These are phyloP conservation scores for Xenopus laevis DNA, from an alignment of 2,113 vertebrate genomes.

Conservation along the genomic window DNA sequence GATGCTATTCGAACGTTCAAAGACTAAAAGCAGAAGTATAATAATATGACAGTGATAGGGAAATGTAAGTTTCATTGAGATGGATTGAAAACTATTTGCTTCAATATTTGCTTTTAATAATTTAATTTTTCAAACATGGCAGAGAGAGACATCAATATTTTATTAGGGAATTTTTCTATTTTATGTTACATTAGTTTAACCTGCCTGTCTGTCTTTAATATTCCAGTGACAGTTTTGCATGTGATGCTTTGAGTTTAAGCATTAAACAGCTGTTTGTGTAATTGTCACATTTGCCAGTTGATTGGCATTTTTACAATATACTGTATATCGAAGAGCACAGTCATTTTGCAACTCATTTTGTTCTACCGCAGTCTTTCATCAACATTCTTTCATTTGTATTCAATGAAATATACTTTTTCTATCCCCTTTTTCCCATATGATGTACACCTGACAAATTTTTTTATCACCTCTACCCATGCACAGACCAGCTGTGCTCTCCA, in stretches of 20 bases:
- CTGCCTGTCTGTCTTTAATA: constrained; percentile 47
- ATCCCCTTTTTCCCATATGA: neutral
- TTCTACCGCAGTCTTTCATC: too few relatives aligned
- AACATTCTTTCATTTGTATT: too few relatives aligned
- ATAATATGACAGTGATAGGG: constrained; percentile 64
- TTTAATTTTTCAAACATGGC: constrained; percentile 71
- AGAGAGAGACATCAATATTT: constrained; percentile 69
- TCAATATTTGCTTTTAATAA: constrained; percentile 80
- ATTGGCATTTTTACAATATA: neutral
- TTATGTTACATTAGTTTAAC: constrained; percentile 52
- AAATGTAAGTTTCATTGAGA: constrained; percentile 73
- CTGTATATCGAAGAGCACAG: neutral
- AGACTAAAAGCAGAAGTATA: constrained; percentile 62
- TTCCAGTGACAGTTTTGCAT: constrained; percentile 26
- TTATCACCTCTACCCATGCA: too few relatives aligned
- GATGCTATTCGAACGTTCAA: constrained; percentile 61
- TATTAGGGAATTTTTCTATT: constrained; percentile 58
- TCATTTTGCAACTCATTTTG: neutral
- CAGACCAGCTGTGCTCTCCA: too few relatives aligned
- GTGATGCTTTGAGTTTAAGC: constrained; percentile 10
- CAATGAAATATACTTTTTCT: neutral
- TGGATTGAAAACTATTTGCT: constrained; percentile 70
- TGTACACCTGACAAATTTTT: neutral
- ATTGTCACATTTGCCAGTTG: neutral
- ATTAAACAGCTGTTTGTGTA: neutral